Conservation (phyloP, 2,797 vertebrate species). For the Leptodactylus fallax region DNA sequence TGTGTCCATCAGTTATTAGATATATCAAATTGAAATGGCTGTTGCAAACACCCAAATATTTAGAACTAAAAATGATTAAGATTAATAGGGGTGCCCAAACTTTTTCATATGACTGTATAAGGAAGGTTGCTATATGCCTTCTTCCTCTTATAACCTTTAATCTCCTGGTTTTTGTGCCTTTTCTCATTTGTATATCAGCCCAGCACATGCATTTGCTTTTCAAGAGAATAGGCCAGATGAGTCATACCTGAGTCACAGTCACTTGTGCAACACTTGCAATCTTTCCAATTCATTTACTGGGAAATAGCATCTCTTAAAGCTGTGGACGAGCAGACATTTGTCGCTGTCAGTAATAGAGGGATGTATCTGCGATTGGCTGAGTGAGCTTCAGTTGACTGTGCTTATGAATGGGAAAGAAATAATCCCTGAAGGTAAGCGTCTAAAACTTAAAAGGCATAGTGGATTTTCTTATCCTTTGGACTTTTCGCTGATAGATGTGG, state of each 20-base stretch:
- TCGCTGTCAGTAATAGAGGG: conserved; percentile 38
- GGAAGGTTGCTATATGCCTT: neutral
- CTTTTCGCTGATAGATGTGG: neutral
- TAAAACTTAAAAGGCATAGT: neutral
- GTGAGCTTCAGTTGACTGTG: neutral
- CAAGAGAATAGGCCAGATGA: conserved; percentile 42
- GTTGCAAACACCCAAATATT: too few species aligned
- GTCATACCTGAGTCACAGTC: conserved; percentile 58
- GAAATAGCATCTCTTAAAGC: conserved; percentile 44
- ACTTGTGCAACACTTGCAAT: conserved; percentile 57
- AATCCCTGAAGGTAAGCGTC: conserved; percentile 29
- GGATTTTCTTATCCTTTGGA: neutral
- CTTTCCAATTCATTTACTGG: conserved; percentile 60
- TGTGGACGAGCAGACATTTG: conserved; percentile 24
- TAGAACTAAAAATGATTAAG: too few species aligned
- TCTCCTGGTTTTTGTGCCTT: conserved; percentile 15
- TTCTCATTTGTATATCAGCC: conserved; percentile 48
- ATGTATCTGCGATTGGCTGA: conserved; percentile 49
- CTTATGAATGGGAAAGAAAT: conserved; percentile 7
- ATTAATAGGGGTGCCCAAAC: too few species aligned
- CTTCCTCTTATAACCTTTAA: conserved; percentile 34
- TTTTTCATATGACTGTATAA: too few species aligned
- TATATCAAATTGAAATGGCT: too few species aligned
- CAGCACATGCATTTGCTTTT: conserved; percentile 47
- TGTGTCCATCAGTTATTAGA: too few species aligned